Evolutionary conservation across 35 echinoderm and acorn worm species (phyloP).

Genomic region (Apostichopus parvimensis): DNA sequence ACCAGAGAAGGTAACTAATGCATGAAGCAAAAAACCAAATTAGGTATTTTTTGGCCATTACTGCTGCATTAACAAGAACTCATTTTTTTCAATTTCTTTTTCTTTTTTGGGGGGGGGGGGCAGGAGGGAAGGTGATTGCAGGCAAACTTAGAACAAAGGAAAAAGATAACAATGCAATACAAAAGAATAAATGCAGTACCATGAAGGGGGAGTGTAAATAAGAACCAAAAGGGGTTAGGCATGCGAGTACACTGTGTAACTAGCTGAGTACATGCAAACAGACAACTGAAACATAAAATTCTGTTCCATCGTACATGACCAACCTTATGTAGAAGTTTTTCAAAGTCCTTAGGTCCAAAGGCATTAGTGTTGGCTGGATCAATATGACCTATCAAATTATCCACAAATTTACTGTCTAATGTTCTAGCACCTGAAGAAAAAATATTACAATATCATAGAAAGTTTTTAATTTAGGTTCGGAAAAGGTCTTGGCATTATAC

Average conservation of each 20-base stretch:
- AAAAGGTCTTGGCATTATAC: neutral
- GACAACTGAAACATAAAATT: neutral
- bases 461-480: neutral
- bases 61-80: no score
- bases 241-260: neutral
- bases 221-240: neutral
- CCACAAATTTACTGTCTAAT: constrained; percentile 57
- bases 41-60: no score
- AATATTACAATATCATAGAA: neutral
- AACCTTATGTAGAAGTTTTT: constrained; percentile 82
- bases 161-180: no score
- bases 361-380: constrained; percentile 54
- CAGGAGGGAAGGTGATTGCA: no score
- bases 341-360: constrained; percentile 75
- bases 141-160: no score
- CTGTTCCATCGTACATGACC: neutral
- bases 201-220: neutral
- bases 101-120: no score
- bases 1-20: no score
- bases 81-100: no score
- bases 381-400: constrained; percentile 72
- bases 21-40: no score
- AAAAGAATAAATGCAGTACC: neutral
- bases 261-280: neutral
- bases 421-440: constrained; percentile 17